A percentile compares a stretch with the other conserved stretches of the same genome.
phyloP scores from a whole-genome alignment of 92 coral and sea anemone species.

The Palythoa heliodiscus region DNA sequence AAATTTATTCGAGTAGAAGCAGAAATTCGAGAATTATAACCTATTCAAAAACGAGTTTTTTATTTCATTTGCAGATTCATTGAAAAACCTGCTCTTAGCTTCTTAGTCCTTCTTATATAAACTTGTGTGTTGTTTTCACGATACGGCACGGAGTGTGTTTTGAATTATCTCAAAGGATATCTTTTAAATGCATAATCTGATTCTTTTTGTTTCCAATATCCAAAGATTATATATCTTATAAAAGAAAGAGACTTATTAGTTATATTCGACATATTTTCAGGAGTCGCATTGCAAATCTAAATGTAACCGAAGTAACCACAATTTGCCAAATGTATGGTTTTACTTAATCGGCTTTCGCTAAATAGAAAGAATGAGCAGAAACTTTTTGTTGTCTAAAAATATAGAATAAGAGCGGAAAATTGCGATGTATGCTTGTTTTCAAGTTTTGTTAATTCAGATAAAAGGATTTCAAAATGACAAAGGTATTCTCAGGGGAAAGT shows the following conservation, averaged over 20 bases:
- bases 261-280: neutral
- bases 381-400: neutral
- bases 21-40: too few species aligned
- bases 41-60: neutral
- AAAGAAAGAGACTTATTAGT: neutral
- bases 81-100: too few species aligned
- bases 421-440: neutral
- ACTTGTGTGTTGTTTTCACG: neutral
- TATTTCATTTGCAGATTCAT: neutral
- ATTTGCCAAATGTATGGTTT: neutral
- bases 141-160: neutral
- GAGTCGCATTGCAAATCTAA: neutral
- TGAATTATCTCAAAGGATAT: neutral
- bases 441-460: conserved; percentile 8
- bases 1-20: neutral
- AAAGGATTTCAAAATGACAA: conserved; percentile 12
- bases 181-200: neutral
- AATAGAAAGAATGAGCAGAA: neutral
- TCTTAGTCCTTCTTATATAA: neutral
- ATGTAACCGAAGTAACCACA: neutral
- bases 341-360: neutral
- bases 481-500: conserved; percentile 15
- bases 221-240: neutral
- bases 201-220: neutral
- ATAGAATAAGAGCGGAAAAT: neutral